Conservation (phyloP, 2,888 invertebrate species). For the Ophion slaviceki region DNA sequence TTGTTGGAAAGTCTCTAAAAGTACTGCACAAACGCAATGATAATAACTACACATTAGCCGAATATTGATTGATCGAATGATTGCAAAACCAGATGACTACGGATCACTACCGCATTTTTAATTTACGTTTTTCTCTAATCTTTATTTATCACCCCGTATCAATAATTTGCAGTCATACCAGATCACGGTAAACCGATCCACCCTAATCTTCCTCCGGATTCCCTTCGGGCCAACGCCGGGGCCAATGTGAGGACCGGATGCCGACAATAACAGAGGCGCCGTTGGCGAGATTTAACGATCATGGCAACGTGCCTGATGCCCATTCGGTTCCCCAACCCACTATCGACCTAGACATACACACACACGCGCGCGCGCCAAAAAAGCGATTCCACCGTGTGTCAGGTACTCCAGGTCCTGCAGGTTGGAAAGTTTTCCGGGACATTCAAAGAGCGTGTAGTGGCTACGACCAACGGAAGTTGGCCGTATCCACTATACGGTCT, state of each 20-base stretch:
- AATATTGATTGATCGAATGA: too few species aligned
- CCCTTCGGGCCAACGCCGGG: not conserved
- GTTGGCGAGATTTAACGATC: slow-evolving; percentile 1
- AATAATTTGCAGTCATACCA: not conserved
- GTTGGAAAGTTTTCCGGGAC: slow-evolving; percentile 48
- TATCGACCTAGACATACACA: not conserved
- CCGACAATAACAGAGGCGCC: slow-evolving; percentile 31
- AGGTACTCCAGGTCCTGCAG: not conserved
- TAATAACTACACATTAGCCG: too few species aligned
- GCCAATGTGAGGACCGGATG: slow-evolving; percentile 14
- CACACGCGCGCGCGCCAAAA: slow-evolving; percentile 8
- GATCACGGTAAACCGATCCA: not conserved
- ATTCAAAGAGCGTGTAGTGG: slow-evolving; percentile 54
- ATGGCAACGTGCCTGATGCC: slow-evolving; percentile 13
- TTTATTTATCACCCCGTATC: slow-evolving; percentile 14
- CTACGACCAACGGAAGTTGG: slow-evolving; percentile 40
- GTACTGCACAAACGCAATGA: too few species aligned
- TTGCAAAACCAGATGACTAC: too few species aligned
- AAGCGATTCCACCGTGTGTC: not conserved
- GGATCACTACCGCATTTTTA: too few species aligned
- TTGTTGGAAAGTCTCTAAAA: too few species aligned
- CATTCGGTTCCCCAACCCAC: not conserved
- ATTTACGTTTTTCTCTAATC: not conserved
- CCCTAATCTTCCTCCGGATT: slow-evolving; percentile 2
- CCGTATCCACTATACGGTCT: not conserved